A percentile compares a stretch with the other conserved stretches of the same genome.
phyloP scores from a whole-genome alignment of 2,888 invertebrate species.

The Pherbina coryleti region DNA sequence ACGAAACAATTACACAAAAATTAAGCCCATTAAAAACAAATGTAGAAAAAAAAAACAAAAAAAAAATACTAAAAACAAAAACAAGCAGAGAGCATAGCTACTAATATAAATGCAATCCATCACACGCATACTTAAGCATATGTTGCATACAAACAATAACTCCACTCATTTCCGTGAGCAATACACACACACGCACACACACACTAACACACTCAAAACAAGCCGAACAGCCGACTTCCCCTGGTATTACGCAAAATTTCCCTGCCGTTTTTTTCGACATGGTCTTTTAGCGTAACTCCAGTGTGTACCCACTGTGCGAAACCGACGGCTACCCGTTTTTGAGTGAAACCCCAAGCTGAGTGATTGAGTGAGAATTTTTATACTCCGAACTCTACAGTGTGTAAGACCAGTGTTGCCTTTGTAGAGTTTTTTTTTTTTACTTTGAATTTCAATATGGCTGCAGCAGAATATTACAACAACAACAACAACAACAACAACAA shows the following conservation, averaged over 20 bases:
- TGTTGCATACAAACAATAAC: background rate
- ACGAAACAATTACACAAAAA: no score
- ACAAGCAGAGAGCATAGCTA: background rate
- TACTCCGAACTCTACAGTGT: background rate
- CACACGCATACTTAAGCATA: slow-evolving; percentile 27
- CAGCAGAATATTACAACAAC: slow-evolving; percentile 5
- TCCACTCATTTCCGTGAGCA: background rate
- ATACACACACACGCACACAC: background rate
- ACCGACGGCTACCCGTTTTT: slow-evolving; percentile 39
- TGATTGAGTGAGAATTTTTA: background rate
- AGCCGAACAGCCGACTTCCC: slow-evolving; percentile 32
- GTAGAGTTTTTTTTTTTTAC: background rate
- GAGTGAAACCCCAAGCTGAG: background rate
- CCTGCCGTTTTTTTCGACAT: slow-evolving; percentile 24
- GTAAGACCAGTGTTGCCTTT: slow-evolving; percentile 21
- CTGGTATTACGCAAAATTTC: slow-evolving; percentile 48
- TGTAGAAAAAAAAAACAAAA: background rate
- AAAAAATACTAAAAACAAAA: background rate
- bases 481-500: slow-evolving; percentile 11
- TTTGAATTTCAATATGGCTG: slow-evolving; percentile 17
- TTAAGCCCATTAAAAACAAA: no score
- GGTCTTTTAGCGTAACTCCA: slow-evolving; percentile 60
- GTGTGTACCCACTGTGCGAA: slow-evolving; percentile 47
- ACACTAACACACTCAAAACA: background rate
- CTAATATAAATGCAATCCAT: slow-evolving; percentile 30